Evolutionary conservation across 92 coral and sea anemone genomes (phyloP).

Genomic region (Siderastrea radians): DNA sequence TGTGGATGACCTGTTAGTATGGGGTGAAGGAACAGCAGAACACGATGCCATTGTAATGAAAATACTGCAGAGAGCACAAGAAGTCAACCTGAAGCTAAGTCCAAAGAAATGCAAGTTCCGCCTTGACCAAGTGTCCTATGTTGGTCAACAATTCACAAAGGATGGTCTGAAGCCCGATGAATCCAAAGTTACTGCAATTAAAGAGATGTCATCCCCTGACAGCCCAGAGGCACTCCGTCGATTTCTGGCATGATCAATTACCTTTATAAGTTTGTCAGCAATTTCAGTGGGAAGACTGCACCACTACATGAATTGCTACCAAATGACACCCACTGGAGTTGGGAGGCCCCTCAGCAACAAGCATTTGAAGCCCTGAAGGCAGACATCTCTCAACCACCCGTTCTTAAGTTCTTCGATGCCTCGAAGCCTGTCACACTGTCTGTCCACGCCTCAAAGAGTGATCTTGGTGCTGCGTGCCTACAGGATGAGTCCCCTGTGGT

Average conservation of each 20-base stretch:
- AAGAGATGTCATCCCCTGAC: conserved; percentile 47
- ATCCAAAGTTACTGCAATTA: conserved; percentile 38
- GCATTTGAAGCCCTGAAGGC: conserved; percentile 30
- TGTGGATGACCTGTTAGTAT: not conserved
- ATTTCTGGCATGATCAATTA: conserved; percentile 35
- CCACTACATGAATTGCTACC: conserved; percentile 8
- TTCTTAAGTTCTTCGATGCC: conserved; percentile 33
- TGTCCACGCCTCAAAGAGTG: conserved; percentile 33
- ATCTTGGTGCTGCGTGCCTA: not conserved
- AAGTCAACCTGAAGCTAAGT: conserved; percentile 28
- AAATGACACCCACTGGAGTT: not conserved
- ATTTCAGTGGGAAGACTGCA: conserved; percentile 11
- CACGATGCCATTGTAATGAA: not conserved
- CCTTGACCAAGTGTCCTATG: conserved; percentile 12
- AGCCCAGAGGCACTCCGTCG: conserved; percentile 22
- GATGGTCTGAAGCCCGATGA: not conserved
- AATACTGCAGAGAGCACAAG: not conserved
- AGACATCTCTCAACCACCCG: conserved; percentile 30
- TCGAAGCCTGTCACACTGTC: conserved; percentile 36
- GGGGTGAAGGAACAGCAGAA: conserved; percentile 35
- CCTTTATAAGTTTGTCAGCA: conserved; percentile 24
- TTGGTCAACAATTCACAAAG: not conserved
- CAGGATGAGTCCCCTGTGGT: conserved; percentile 26
- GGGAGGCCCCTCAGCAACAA: conserved; percentile 35
- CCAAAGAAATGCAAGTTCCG: conserved; percentile 39